Base-by-base conservation (phyloP, 2,888 invertebrate genomes). In the Cephus spinipes region DNA sequence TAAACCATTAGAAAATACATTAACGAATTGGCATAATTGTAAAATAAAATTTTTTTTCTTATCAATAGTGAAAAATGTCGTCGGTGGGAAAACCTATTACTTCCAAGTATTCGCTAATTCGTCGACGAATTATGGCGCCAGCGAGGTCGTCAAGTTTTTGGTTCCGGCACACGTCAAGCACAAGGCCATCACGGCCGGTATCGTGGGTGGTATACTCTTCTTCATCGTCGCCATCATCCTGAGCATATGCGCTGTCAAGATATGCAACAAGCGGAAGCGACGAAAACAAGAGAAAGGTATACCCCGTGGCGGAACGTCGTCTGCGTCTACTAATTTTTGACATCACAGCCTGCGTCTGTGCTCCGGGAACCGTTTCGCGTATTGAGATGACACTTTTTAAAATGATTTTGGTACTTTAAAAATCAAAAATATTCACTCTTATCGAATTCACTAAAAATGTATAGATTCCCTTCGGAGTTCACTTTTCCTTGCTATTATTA, bases 221-320 rank as follows among this genome's bases (percentile, higher is more conserved):
- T 98, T 98, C 94, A 96, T 98, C 91, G 98, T 98, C 90, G 98
- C 98, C 92, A 98, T 98, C 93, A 97, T 98, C 91, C 95, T 99
- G 90, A 98, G 98, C 88, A 97, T 98, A 91, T 98, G 98, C 94
- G 98, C 98, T 89, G 98, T 98, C 91, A 98, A 98, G 94, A 98
- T 98, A 92, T 98, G 98, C 95, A 98, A 98, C 94, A 98, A 98
- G 93, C 94, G 98, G 91, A 98, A 98, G 93, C 95, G 98, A 90
- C 96, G 98, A 94, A 98, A 98, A 95, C 98, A 98, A 93, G 98
- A 98, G 93, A 98, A 98, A 97, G 98, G 98, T 98, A 94, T 82
- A 84, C 68, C 32, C n/a, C 71, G 71, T 33, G 40, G 40, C 40
- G 40, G 40, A 55, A 55, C 23, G 23, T 55, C 40, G 40, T 55